Conservation (phyloP, 2,113 vertebrate species). For the Phylloscopus trochilus region DNA sequence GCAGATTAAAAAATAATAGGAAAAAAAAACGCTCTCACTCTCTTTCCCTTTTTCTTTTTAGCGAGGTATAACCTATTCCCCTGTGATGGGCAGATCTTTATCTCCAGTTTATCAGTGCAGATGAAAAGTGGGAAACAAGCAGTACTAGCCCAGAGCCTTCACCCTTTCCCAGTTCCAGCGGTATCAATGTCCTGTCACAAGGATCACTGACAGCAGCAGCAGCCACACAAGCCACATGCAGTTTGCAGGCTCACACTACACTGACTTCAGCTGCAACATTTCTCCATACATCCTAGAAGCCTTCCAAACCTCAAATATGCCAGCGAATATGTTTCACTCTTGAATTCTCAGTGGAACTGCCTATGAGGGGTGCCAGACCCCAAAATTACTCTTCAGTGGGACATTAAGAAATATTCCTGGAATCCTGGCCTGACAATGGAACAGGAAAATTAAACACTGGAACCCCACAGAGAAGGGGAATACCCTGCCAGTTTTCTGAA, state of each 20-base stretch:
- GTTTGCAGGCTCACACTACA: not conserved
- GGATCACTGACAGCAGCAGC: not conserved
- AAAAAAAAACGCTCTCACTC: accelerated
- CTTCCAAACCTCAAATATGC: not conserved
- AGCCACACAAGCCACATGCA: not conserved
- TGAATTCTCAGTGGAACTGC: not conserved
- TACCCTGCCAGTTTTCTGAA: not conserved
- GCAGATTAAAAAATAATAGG: not conserved
- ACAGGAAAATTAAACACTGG: not conserved
- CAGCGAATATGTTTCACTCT: not conserved
- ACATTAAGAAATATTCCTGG: not conserved
- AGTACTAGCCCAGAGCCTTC: not conserved
- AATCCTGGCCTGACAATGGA: not conserved
- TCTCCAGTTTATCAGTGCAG: not conserved
- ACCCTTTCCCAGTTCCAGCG: not conserved
- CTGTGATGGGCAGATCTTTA: not conserved
- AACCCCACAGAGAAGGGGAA: accelerated
- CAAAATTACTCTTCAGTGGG: not conserved
- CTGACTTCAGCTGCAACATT: not conserved
- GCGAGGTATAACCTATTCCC: accelerated
- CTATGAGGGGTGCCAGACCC: not conserved
- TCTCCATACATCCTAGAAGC: not conserved
- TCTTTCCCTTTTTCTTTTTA: not conserved
- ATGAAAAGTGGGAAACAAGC: not conserved
- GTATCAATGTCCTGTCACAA: not conserved